Evolutionary conservation across 2,113 vertebrate genomes (phyloP), one percentile per base, ranked within the genome.

Genomic region (Ornithorhynchus anatinus): DNA sequence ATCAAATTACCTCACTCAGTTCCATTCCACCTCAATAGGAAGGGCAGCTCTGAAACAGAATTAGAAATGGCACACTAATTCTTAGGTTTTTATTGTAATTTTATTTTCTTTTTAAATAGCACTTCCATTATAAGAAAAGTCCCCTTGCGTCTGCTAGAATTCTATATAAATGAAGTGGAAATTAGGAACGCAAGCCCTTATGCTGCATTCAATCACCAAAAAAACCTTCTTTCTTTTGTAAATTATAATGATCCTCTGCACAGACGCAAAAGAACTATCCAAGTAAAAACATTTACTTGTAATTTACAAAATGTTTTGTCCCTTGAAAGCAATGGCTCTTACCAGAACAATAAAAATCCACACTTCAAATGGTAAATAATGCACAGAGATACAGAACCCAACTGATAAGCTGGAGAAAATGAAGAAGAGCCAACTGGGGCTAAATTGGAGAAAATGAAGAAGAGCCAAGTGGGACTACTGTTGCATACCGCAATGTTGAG

Each of bases 251-350:
- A 82, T 86, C 72, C 63, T 85, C 77, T 67, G 66, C 64, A 80
- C 82, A 89, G 76, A 87, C 70, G 81, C 79, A 75, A 75, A 85
- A 82, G 78, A 85, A 77, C 79, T 78, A 84, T 77, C 73, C 77
- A 84, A 89, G 87, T 82, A 80, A 87, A 85, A 89, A 87, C 85
- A 85, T 82, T 89, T 85, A 87, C 83, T 82, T 87, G 79, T 82
- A 87, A 84, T 89, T 85, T 84, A 84, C 80, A 88, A 72, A 83
- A 84, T 81, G 81, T 82, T 84, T 83, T 84, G 81, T 88, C 86
- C 81, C 82, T 82, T 61, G 72, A 84, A 86, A 87, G 80, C 77
- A 87, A 87, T 85, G 74, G 65, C 73, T 84, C 80, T 52, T 19
- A 40, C 76, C 60, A 65, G 80, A 56, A 80, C 82, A 76, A 84